Evolutionary conservation across 1,140 invertebrate genomes (phyloP).

Genomic region (Akabosia matsudoensis): DNA sequence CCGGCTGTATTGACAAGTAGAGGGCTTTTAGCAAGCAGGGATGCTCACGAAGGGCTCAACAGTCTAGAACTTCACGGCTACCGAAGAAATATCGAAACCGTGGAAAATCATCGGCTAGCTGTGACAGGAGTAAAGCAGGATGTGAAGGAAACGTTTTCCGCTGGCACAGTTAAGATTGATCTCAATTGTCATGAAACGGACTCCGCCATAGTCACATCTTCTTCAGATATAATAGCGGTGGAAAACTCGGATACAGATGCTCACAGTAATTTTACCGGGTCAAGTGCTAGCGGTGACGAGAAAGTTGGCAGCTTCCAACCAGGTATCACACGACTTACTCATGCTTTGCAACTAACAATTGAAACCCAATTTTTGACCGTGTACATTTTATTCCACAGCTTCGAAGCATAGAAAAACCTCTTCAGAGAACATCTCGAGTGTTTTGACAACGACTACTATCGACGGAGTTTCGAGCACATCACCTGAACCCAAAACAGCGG

Average conservation of each 20-base stretch:
- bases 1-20: not conserved
- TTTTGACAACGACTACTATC: constrained; percentile 23
- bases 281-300: constrained; percentile 38
- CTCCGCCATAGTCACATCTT: constrained; percentile 45
- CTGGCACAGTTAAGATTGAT: constrained; percentile 47
- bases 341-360: not conserved
- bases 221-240: constrained; percentile 41
- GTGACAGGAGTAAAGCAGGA: not conserved
- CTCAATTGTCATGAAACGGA: constrained; percentile 47
- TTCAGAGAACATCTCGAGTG: constrained; percentile 6
- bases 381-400: constrained; percentile 4
- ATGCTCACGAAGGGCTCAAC: not conserved
- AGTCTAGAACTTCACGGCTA: not conserved
- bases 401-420: constrained; percentile 9
- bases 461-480: constrained; percentile 46
- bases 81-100: not conserved
- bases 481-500: constrained; percentile 46
- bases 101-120: not conserved
- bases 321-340: constrained; percentile 26
- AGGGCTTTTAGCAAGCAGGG: not conserved
- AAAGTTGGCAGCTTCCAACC: constrained; percentile 36
- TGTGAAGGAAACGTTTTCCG: constrained; percentile 4
- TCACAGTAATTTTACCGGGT: constrained; percentile 29
- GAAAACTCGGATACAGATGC: constrained; percentile 30
- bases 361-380: not conserved